phyloP scores from a whole-genome alignment of 2,888 invertebrate genomes.

The Drosophila rubida region DNA sequence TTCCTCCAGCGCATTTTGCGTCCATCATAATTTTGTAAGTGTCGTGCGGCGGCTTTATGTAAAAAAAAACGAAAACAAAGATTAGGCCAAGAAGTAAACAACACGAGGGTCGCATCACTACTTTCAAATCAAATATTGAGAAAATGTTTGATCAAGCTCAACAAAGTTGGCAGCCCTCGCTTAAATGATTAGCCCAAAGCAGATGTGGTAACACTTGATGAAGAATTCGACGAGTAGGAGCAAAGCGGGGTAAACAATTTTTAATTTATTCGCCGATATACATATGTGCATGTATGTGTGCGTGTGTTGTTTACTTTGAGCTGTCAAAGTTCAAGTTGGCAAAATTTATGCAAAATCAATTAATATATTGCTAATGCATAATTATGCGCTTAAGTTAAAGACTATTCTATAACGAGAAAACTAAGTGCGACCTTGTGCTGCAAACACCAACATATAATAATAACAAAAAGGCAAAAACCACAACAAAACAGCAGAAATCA shows the following conservation, averaged over 20 bases:
- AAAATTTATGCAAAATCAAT: constrained; percentile 14
- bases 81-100: constrained; percentile 36
- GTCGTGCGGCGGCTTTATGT: constrained; percentile 37
- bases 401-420: constrained; percentile 2
- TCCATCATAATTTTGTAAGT: constrained; percentile 44
- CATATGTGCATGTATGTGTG: constrained; percentile 1
- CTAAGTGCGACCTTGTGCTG: constrained; percentile 30
- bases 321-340: constrained; percentile 38
- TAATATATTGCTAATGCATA: constrained; percentile 16
- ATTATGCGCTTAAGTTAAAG: constrained; percentile 20
- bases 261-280: constrained; percentile 34
- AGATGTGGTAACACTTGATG: constrained; percentile 15
- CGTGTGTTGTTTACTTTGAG: constrained; percentile 5
- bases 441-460: constrained; percentile 10
- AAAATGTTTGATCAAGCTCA: background rate
- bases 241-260: constrained; percentile 37
- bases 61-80: constrained; percentile 29
- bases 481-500: constrained; percentile 21
- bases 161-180: constrained; percentile 17
- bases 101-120: constrained; percentile 16
- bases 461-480: constrained; percentile 14
- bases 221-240: constrained; percentile 19
- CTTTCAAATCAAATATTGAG: background rate
- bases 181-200: constrained; percentile 7
- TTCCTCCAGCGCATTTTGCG: constrained; percentile 28